These are phyloP conservation scores for Macropis europaea DNA, from an alignment of 2,888 invertebrate species.

Conservation along the genomic window DNA sequence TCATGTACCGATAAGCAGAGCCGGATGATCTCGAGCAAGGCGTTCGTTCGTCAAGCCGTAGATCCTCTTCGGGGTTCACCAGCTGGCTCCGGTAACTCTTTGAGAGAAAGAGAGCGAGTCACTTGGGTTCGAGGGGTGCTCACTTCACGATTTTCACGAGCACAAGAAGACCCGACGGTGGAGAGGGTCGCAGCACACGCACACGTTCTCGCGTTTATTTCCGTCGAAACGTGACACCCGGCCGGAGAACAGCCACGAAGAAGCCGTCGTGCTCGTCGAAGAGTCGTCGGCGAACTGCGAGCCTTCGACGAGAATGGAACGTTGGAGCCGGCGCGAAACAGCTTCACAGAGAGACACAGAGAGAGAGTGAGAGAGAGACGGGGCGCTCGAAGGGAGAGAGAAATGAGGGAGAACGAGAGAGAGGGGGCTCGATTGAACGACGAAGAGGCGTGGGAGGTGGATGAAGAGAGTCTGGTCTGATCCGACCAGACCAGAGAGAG, in stretches of 20 bases:
- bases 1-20: too few species aligned
- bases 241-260: slow-evolving; percentile 46
- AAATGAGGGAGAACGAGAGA: not conserved
- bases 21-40: too few species aligned
- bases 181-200: not conserved
- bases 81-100: too few species aligned
- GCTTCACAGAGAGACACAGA: slow-evolving; percentile 28
- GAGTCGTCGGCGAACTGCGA: slow-evolving; percentile 77
- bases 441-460: not conserved
- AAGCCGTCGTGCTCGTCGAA: slow-evolving; percentile 71
- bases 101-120: too few species aligned
- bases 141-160: too few species aligned
- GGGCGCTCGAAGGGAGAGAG: not conserved
- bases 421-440: slow-evolving; percentile 24
- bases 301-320: slow-evolving; percentile 66
- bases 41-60: too few species aligned
- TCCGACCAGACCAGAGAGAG: not conserved
- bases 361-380: slow-evolving; percentile 17
- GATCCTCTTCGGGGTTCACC: too few species aligned
- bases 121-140: too few species aligned
- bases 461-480: not conserved
- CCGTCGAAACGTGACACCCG: slow-evolving; percentile 65
- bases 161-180: too few species aligned
- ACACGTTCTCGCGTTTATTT: slow-evolving; percentile 50
- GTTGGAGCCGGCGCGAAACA: slow-evolving; percentile 48